Percentiles rank a stretch among this genome's conserved stretches.
phyloP scores from a whole-genome alignment of 2,113 vertebrate species.

The Sorex araneus region DNA sequence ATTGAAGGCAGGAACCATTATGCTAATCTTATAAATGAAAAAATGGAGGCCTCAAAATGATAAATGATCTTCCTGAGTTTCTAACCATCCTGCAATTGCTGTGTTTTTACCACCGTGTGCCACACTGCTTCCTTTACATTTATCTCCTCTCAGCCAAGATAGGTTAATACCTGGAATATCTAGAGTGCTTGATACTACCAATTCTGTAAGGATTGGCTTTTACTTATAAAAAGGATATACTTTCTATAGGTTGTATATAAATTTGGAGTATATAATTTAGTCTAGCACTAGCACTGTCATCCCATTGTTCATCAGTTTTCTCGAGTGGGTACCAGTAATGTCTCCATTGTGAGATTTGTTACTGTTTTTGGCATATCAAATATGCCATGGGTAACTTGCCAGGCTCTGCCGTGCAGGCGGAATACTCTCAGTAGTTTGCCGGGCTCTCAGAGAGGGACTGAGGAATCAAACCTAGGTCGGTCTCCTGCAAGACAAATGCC shows the following conservation, averaged over 20 bases:
- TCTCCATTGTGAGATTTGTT: too few relatives aligned
- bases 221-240: neutral
- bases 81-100: neutral
- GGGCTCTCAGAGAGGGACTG: too few relatives aligned
- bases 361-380: too few relatives aligned
- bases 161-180: neutral
- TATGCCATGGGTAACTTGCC: too few relatives aligned
- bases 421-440: too few relatives aligned
- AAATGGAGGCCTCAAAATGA: neutral
- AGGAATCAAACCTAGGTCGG: too few relatives aligned
- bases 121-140: neutral
- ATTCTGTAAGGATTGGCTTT: neutral
- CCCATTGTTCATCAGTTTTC: too few relatives aligned
- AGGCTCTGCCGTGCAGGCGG: too few relatives aligned
- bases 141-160: neutral
- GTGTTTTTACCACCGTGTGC: neutral
- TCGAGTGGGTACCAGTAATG: too few relatives aligned
- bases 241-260: neutral
- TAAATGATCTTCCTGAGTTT: neutral
- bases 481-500: too few relatives aligned
- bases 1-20: neutral
- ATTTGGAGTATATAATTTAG: neutral
- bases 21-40: neutral
- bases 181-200: neutral
- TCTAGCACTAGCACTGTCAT: too few relatives aligned